Evolutionary conservation across 2,113 vertebrate genomes (phyloP).

Genomic region (Lepisosteus osseus): DNA sequence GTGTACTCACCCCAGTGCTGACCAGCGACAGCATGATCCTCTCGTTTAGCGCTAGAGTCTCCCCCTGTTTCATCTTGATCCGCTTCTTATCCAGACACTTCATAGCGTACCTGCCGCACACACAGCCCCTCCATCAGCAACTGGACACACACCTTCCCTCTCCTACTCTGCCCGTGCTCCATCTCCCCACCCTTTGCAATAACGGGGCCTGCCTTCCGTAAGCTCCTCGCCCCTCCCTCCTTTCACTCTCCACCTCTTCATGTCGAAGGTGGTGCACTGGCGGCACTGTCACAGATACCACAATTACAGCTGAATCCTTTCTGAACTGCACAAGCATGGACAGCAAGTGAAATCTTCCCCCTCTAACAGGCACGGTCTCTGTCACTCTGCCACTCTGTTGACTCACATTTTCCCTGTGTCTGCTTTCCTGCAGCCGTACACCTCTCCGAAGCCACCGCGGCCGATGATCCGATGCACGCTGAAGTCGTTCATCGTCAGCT

Average conservation of each 20-base stretch:
- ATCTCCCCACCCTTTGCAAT: no score
- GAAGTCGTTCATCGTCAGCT: constrained; percentile 99
- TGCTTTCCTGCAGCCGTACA: constrained; percentile 96
- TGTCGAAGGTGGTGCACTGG: no score
- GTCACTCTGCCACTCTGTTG: background rate
- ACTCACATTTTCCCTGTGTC: constrained; percentile 98
- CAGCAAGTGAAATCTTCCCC: no score
- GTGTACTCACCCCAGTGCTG: constrained; percentile 89
- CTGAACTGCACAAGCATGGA: no score
- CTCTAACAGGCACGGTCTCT: background rate
- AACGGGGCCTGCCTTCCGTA: no score
- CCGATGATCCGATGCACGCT: constrained; percentile 98
- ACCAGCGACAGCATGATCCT: constrained; percentile 97
- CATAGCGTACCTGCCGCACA: constrained; percentile 88
- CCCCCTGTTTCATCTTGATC: constrained; percentile 98
- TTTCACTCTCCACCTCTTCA: background rate
- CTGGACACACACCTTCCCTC: background rate
- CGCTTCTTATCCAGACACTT: constrained; percentile 98
- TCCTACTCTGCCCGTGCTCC: no score
- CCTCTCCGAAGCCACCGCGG: constrained; percentile 93
- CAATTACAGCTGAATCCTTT: no score
- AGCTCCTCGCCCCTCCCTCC: background rate
- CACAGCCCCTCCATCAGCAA: background rate
- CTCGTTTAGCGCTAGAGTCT: constrained; percentile 94
- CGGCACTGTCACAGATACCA: no score